Evolutionary conservation across 2,113 vertebrate species (phyloP).

Genomic region (Camelus bactrianus): DNA sequence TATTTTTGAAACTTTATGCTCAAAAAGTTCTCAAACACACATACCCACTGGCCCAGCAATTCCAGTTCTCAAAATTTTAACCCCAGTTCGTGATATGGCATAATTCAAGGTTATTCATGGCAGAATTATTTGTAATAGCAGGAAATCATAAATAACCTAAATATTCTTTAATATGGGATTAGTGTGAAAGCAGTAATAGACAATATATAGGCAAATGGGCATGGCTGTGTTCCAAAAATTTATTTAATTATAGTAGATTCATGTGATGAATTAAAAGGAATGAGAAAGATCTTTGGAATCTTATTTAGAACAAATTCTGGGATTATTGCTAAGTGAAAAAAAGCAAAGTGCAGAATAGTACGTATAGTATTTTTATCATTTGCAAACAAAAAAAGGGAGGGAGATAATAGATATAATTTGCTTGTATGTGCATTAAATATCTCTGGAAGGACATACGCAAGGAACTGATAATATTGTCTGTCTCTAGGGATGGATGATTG

Average conservation of each 20-base stretch:
- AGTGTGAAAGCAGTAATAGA: not conserved
- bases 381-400: not conserved
- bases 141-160: conserved; percentile 31
- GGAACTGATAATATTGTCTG: not conserved
- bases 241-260: conserved; percentile 1
- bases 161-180: not conserved
- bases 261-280: conserved; percentile 14
- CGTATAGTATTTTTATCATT: not conserved
- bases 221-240: conserved; percentile 8
- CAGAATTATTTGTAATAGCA: conserved; percentile 1
- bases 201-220: not conserved
- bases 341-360: not conserved
- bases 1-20: conserved; percentile 44
- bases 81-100: not conserved
- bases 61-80: not conserved
- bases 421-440: not conserved
- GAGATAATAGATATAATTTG: not conserved
- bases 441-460: not conserved
- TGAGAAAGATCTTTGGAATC: conserved; percentile 26
- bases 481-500: not conserved
- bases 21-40: conserved; percentile 24
- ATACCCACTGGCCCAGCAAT: not conserved
- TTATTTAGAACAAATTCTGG: not conserved
- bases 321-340: conserved; percentile 20
- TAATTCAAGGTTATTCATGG: conserved; percentile 24